Percentiles rank a stretch among this genome's conserved stretches.
phyloP scores from a whole-genome alignment of 2,888 invertebrate species.

The Gonocerus acuteangulatus region DNA sequence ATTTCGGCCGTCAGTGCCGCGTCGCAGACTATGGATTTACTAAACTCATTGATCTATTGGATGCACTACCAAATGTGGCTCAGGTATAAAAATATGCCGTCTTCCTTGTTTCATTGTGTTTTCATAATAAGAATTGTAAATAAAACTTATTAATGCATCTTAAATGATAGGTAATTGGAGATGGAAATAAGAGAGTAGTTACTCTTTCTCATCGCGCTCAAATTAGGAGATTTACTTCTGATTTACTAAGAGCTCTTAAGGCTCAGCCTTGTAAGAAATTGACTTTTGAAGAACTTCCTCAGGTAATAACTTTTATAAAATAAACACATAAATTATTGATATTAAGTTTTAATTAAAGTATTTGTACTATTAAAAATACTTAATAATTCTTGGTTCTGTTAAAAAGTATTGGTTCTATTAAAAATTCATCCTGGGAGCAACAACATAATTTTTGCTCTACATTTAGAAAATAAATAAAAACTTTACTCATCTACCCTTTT shows the following conservation, averaged over 20 bases:
- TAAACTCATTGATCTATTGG: constrained; percentile 80
- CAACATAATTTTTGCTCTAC: no score
- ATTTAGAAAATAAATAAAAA: no score
- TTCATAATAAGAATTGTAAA: no score
- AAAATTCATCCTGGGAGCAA: no score
- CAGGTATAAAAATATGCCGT: constrained; percentile 49
- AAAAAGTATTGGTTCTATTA: no score
- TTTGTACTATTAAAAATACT: background rate
- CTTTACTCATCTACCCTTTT: no score
- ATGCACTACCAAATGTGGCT: constrained; percentile 76
- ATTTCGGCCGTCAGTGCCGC: constrained; percentile 89
- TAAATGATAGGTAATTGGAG: constrained; percentile 68
- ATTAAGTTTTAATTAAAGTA: background rate
- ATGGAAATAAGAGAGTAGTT: constrained; percentile 75
- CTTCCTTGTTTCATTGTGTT: background rate
- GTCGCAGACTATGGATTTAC: constrained; percentile 96
- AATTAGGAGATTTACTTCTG: constrained; percentile 80
- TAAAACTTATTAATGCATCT: no score
- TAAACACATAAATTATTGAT: constrained; percentile 9
- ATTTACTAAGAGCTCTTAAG: constrained; percentile 77
- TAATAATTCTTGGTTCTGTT: no score
- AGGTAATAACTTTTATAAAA: constrained; percentile 9
- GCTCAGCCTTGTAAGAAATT: constrained; percentile 71
- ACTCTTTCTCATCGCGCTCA: constrained; percentile 85
- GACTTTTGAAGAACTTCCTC: constrained; percentile 60